A percentile compares a stretch with the other conserved stretches of the same genome.
Evolutionary conservation across 2,888 invertebrate genomes (phyloP).

Genomic region (Colletes collaris): DNA sequence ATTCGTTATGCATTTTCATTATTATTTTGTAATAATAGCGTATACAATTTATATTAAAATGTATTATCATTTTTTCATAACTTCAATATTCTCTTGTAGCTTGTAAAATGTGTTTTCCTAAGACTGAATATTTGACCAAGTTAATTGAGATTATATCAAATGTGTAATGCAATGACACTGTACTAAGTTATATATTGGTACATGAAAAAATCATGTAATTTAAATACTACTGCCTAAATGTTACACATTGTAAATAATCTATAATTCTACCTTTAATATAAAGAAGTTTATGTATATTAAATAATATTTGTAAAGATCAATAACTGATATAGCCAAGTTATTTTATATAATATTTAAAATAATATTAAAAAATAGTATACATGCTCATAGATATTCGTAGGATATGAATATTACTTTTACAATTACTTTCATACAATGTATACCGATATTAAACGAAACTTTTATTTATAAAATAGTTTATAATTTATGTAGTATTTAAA

Average conservation of each 20-base stretch:
- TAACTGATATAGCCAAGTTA: constrained; percentile 14
- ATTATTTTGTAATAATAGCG: constrained; percentile 5
- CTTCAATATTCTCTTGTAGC: not conserved
- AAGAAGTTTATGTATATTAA: constrained; percentile 43
- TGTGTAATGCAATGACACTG: constrained; percentile 15
- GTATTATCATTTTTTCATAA: not conserved
- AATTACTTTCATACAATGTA: constrained; percentile 33
- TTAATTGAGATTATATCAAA: constrained; percentile 37
- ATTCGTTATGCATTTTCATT: constrained; percentile 1
- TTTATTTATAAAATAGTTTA: constrained; percentile 14
- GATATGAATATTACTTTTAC: constrained; percentile 1
- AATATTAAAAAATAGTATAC: constrained; percentile 8
- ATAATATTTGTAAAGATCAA: constrained; percentile 25
- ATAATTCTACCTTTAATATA: constrained; percentile 30
- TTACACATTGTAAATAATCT: constrained; percentile 53
- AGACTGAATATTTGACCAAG: constrained; percentile 59
- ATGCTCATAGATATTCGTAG: not conserved
- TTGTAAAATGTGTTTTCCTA: constrained; percentile 29
- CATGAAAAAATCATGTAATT: constrained; percentile 23
- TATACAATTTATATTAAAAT: constrained; percentile 14
- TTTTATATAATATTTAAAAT: constrained; percentile 2
- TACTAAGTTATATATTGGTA: constrained; percentile 13
- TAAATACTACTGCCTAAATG: constrained; percentile 26
- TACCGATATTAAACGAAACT: constrained; percentile 11
- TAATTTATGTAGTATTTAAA: constrained; percentile 25